Conservation (phyloP, 2,797 vertebrate genomes). For the Centroberyx gerrardi region DNA sequence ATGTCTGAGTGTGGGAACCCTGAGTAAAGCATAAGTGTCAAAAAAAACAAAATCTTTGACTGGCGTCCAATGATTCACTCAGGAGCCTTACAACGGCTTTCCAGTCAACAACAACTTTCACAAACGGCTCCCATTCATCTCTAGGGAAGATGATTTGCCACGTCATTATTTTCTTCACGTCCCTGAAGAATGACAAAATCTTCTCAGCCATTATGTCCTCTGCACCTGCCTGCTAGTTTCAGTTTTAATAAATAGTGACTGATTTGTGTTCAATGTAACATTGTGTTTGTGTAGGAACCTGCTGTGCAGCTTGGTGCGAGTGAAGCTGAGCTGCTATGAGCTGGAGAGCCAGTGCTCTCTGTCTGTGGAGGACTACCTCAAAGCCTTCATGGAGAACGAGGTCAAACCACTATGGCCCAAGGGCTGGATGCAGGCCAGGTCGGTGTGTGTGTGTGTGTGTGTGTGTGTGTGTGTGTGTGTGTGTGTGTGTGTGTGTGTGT, state of each 20-base stretch:
- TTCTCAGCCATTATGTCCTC: slow-evolving; percentile 13
- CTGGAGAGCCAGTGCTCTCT: slow-evolving; percentile 95
- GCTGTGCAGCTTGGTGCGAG: slow-evolving; percentile 95
- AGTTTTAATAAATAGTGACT: slow-evolving; percentile 14
- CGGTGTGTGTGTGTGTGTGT: slow-evolving; percentile 19
- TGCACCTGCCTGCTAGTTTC: slow-evolving; percentile 22
- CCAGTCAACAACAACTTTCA: not conserved
- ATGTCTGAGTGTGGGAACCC: no score
- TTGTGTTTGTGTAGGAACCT: slow-evolving; percentile 87
- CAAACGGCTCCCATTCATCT: not conserved
- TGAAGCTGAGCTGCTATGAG: slow-evolving; percentile 97
- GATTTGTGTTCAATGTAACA: slow-evolving; percentile 10
- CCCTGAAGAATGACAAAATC: slow-evolving; percentile 23
- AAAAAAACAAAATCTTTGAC: no score
- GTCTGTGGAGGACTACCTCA: slow-evolving; percentile 96
- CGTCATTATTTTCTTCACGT: not conserved
- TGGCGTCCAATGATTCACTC: no score
- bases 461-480: not conserved
- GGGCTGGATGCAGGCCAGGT: slow-evolving; percentile 99
- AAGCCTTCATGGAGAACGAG: slow-evolving; percentile 95
- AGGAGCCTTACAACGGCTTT: no score
- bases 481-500: not conserved
- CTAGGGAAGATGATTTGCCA: not conserved
- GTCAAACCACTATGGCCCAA: slow-evolving; percentile 98
- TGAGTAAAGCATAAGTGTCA: no score